Evolutionary conservation across 2,888 invertebrate genomes (phyloP), one percentile per base, ranked within the genome.

Genomic region (Helobdella robusta): DNA sequence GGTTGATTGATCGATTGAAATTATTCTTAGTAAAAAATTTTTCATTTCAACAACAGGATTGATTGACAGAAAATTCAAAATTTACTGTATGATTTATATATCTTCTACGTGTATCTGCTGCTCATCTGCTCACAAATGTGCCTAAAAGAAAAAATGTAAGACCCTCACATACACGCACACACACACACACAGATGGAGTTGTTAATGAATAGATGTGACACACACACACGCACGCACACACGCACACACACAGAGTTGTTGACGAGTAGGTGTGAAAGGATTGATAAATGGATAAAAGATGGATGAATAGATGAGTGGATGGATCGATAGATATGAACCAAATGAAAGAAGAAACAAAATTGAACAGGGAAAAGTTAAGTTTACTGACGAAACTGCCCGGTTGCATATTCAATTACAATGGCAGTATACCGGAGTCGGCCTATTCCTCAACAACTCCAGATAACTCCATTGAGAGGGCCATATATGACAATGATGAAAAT

Each of bases 381-480:
- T 34, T 59, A 34, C 5, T 59, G 18, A 20, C 35, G 15, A 30
- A 30, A 25, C 59, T 68, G 52, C 67, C 69, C 1, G 72, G 72
- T 25, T 68, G 69, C 50, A 67, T 72, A 25, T 72, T 72, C 59
- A 66, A 72, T 28, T 60, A 72, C 66, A 66, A 59, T 48, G 72
- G 72, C 23, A 58, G 64, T 18, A 65, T 72, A 15, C 72, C 72
- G 0, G 68, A 67, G 40, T 36, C 66, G 2, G 64, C 65, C 28
- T 72, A 72, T 59, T 44, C 36, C 15, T 35, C 64, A 11, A 56
- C 50, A 2, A 25, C 11, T 25, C 69, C 69, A 54, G 44, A 54
- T 11, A 66, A 68, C n/a, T 69, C 69, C 2, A 66, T 72, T n/a
- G 72, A 72, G 58, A 64, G 69, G 40, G 71, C 71, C 32, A 69